A percentile compares a stretch with the other conserved stretches of the same genome.
phyloP scores from a whole-genome alignment of 2,888 invertebrate species.

The Plutella xylostella region DNA sequence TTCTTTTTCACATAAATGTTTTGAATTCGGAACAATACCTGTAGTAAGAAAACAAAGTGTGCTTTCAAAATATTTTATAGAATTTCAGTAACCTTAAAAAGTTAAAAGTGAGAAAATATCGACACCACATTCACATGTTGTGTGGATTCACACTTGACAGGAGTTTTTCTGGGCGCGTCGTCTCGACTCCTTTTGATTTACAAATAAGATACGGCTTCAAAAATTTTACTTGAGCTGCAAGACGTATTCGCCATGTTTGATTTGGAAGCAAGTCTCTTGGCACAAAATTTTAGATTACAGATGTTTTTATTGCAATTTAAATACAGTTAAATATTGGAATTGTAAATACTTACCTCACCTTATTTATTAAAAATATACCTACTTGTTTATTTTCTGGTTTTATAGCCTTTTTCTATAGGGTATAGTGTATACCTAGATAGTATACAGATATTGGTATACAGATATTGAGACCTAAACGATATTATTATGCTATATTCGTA shows the following conservation, averaged over 20 bases:
- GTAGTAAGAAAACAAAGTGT: background rate
- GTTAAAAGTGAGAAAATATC: background rate
- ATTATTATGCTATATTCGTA: no score
- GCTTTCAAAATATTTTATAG: background rate
- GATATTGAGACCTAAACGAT: no score
- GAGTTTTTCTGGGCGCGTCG: no score
- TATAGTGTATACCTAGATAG: no score
- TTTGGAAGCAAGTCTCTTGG: no score
- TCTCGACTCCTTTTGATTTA: slow-evolving; percentile 33
- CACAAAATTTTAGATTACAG: background rate
- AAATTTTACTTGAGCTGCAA: slow-evolving; percentile 10
- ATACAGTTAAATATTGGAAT: background rate
- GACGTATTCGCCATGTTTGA: no score
- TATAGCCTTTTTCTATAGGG: background rate
- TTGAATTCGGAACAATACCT: background rate
- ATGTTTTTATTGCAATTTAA: background rate
- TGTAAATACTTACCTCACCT: background rate
- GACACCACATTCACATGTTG: background rate
- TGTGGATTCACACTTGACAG: no score
- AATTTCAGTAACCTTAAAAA: background rate
- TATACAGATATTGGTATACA: no score
- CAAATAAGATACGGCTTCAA: slow-evolving; percentile 51
- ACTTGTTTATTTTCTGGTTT: background rate
- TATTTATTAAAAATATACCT: background rate
- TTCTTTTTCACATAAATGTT: background rate